Conservation (phyloP, 1,140 invertebrate genomes). For the Musca vetustissima region DNA sequence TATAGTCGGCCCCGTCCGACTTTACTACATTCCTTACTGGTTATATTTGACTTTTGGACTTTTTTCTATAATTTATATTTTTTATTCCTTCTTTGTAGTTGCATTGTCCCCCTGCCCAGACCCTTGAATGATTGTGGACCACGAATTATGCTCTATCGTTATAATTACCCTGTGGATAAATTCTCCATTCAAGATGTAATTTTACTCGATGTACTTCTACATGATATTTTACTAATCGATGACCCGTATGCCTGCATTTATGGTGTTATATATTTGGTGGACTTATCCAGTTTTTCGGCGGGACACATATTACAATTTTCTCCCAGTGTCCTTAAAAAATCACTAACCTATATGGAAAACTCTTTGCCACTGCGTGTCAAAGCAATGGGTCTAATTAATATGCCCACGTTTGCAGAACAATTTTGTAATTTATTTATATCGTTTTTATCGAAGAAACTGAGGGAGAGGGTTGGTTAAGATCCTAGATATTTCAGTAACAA, state of each 20-base stretch:
- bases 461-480: slow-evolving; percentile 54
- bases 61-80: too few relatives aligned
- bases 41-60: too few relatives aligned
- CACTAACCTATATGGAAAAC: slow-evolving; percentile 55
- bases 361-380: slow-evolving; percentile 58
- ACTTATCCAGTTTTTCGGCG: slow-evolving; percentile 50
- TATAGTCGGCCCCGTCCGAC: too few relatives aligned
- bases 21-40: too few relatives aligned
- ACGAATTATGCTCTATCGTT: slow-evolving; percentile 46
- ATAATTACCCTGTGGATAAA: slow-evolving; percentile 34
- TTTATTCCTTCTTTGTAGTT: slow-evolving; percentile 20
- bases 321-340: slow-evolving; percentile 58
- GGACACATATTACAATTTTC: slow-evolving; percentile 55
- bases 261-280: slow-evolving; percentile 45
- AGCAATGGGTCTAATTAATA: slow-evolving; percentile 58
- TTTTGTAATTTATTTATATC: slow-evolving; percentile 56
- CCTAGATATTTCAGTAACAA: too few relatives aligned
- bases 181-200: slow-evolving; percentile 16
- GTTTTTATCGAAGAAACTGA: slow-evolving; percentile 56
- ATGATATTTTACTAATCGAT: slow-evolving; percentile 34
- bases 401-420: slow-evolving; percentile 55
- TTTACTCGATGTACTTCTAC: slow-evolving; percentile 35
- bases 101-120: slow-evolving; percentile 28
- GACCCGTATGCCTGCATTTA: slow-evolving; percentile 41
- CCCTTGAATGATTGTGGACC: slow-evolving; percentile 45